Conservation (phyloP, 2,113 vertebrate genomes). For the Sclerurus mexicanus region DNA sequence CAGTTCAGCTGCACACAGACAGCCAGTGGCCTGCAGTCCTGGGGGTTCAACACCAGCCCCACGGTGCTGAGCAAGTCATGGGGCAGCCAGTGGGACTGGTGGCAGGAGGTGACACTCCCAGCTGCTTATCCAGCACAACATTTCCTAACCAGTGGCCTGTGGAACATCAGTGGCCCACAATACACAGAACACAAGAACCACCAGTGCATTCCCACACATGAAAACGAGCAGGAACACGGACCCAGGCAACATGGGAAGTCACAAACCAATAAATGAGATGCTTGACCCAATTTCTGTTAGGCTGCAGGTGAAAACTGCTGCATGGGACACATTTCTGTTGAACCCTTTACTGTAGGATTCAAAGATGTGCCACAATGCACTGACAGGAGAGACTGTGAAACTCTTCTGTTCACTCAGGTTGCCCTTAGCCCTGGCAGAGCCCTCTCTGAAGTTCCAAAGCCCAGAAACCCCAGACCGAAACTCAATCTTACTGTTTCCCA, state of each 20-base stretch:
- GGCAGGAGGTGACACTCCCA: background rate
- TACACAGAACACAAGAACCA: background rate
- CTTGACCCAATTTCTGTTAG: background rate
- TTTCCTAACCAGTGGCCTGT: background rate
- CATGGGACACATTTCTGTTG: background rate
- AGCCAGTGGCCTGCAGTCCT: background rate
- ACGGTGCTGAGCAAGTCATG: rapidly evolving
- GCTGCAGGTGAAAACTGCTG: background rate
- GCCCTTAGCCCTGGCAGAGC: background rate
- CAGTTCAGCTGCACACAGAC: background rate
- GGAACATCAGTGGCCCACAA: background rate
- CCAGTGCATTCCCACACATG: rapidly evolving
- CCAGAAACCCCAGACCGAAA: background rate
- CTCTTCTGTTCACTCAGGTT: background rate
- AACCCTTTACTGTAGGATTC: background rate
- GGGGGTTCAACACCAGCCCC: background rate
- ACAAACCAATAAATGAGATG: rapidly evolving
- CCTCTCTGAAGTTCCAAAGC: background rate
- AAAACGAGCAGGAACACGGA: rapidly evolving
- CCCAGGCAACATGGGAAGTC: background rate
- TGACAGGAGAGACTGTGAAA: background rate
- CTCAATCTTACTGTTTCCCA: rapidly evolving
- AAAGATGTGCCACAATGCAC: background rate
- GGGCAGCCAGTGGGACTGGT: background rate
- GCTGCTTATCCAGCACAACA: background rate